These are phyloP conservation scores for Phasia obesa DNA, from an alignment of 2,888 invertebrate species.

Conservation along the genomic window DNA sequence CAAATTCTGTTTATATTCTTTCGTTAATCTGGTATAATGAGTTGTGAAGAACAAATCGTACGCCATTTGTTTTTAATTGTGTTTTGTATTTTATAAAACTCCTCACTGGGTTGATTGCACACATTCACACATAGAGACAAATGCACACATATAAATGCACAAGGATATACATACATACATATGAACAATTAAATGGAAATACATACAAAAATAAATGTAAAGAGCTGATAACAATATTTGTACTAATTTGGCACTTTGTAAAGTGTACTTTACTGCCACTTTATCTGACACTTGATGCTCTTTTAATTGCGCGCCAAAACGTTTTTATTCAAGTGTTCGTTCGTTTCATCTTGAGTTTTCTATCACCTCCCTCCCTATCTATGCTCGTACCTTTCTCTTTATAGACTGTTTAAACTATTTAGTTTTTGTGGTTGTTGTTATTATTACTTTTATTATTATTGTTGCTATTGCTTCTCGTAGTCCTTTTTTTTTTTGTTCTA, in stretches of 20 bases:
- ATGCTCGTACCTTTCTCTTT: constrained; percentile 27
- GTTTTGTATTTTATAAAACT: constrained; percentile 72
- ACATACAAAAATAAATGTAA: constrained; percentile 64
- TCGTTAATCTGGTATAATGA: constrained; percentile 80
- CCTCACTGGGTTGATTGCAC: constrained; percentile 9
- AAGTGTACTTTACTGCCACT: constrained; percentile 81
- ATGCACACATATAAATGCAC: not conserved
- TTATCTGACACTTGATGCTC: constrained; percentile 82
- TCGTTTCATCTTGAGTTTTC: constrained; percentile 63
- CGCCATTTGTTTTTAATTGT: constrained; percentile 78
- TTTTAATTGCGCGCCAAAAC: constrained; percentile 81
- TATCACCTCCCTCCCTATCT: not conserved
- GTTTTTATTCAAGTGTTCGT: constrained; percentile 70
- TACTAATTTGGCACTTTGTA: constrained; percentile 81
- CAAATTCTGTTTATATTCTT: constrained; percentile 65
- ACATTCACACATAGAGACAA: not conserved
- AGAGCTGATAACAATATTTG: constrained; percentile 71
- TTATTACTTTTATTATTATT: constrained; percentile 39
- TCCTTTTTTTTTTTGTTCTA: constrained; percentile 40
- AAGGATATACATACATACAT: constrained; percentile 1
- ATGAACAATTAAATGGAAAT: constrained; percentile 1
- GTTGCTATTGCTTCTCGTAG: constrained; percentile 14
- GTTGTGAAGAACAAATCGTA: constrained; percentile 76
- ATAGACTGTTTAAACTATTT: constrained; percentile 12
- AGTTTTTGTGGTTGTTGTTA: constrained; percentile 55